Percentiles rank a stretch among this genome's conserved stretches.
These are phyloP conservation scores for Nomada ferruginata DNA, from an alignment of 2,888 invertebrate genomes.

Conservation along the genomic window DNA sequence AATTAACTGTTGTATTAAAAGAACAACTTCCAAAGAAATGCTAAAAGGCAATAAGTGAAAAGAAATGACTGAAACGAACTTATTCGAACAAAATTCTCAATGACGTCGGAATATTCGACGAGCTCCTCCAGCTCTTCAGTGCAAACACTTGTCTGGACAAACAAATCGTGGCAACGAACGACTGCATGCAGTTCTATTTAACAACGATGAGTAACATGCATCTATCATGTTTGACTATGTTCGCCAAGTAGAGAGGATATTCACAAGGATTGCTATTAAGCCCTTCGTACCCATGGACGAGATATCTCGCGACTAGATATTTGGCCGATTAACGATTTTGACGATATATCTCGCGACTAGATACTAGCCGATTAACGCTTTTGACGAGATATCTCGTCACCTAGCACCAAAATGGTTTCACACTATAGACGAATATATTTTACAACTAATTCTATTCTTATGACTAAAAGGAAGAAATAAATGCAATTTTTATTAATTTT, in stretches of 20 bases:
- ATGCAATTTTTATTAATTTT: too few species aligned
- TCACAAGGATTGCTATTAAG: not conserved
- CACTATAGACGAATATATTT: too few species aligned
- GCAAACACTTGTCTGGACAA: not conserved
- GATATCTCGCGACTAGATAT: too few species aligned
- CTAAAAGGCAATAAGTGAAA: not conserved
- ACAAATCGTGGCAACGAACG: not conserved
- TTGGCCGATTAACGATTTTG: too few species aligned
- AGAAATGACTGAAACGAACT: not conserved
- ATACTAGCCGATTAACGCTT: too few species aligned
- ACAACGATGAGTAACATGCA: slow-evolving; percentile 15
- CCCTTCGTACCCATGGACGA: too few species aligned
- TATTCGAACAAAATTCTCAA: not conserved
- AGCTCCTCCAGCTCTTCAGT: not conserved
- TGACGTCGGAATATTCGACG: not conserved
- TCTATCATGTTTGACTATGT: not conserved
- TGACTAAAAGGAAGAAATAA: too few species aligned
- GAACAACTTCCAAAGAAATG: slow-evolving; percentile 12
- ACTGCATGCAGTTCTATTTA: not conserved
- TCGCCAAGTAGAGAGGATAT: slow-evolving; percentile 27
- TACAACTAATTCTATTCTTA: too few species aligned
- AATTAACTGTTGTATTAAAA: too few species aligned
- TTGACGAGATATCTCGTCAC: too few species aligned
- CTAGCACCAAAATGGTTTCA: too few species aligned
- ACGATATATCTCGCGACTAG: too few species aligned